Conservation (phyloP, 2,113 vertebrate genomes). For the Pipa parva region DNA sequence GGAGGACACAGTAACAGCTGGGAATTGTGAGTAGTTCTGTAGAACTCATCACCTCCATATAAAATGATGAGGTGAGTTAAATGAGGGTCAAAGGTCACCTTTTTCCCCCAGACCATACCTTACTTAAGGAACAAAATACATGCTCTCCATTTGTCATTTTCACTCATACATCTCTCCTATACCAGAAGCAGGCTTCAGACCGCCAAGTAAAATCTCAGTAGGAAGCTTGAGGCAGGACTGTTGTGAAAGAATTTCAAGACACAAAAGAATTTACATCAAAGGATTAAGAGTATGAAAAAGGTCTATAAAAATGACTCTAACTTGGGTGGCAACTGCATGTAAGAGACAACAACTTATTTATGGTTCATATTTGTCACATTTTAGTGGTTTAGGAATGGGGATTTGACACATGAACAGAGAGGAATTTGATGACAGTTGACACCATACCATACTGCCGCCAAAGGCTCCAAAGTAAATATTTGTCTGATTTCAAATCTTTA, state of each 20-base stretch:
- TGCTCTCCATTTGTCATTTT: constrained; percentile 40
- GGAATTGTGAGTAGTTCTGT: constrained; percentile 45
- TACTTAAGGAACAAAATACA: neutral
- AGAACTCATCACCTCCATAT: constrained; percentile 39
- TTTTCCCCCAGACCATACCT: neutral
- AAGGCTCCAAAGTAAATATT: no score
- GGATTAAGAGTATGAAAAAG: constrained; percentile 22
- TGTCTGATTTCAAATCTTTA: no score
- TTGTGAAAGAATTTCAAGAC: constrained; percentile 26
- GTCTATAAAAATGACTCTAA: neutral
- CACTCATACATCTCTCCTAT: constrained; percentile 43
- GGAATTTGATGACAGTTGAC: no score
- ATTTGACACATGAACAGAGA: no score
- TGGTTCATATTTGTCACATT: neutral
- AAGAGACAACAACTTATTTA: neutral
- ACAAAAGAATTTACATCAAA: constrained; percentile 48
- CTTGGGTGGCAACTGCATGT: neutral
- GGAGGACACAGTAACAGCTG: constrained; percentile 38
- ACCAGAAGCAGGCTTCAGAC: neutral
- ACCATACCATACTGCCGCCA: no score
- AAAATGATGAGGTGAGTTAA: constrained; percentile 17
- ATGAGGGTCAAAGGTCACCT: constrained; percentile 6
- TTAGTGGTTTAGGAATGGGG: no score
- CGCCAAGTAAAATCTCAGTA: constrained; percentile 11
- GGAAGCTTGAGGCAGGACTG: constrained; percentile 21